These are phyloP conservation scores for Hydrozoanthus gracilis DNA, from an alignment of 92 coral and sea anemone species.

Conservation along the genomic window DNA sequence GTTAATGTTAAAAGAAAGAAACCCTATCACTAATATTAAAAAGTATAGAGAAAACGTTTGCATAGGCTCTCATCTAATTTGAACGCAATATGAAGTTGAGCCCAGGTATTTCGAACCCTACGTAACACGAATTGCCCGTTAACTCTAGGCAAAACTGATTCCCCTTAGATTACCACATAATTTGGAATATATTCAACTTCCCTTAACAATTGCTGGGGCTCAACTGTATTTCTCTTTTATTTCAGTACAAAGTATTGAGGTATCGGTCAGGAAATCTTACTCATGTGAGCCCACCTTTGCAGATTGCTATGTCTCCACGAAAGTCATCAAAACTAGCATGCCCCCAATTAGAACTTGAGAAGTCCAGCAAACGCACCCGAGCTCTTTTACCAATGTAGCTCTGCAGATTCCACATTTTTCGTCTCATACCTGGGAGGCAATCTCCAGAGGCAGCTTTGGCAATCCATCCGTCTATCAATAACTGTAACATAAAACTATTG, in stretches of 20 bases:
- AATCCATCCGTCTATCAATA: background rate
- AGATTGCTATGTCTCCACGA: constrained; percentile 1
- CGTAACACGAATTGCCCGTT: no score
- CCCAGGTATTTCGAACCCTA: no score
- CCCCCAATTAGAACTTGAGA: background rate
- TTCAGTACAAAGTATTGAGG: background rate
- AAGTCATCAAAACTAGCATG: background rate
- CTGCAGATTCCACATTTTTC: background rate
- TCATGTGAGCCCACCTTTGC: background rate
- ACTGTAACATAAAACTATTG: background rate
- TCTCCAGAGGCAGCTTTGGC: background rate
- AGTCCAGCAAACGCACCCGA: background rate
- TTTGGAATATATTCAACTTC: no score
- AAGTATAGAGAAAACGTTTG: no score
- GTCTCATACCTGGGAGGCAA: background rate
- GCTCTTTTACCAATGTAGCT: background rate
- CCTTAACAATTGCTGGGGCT: no score
- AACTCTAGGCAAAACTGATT: no score
- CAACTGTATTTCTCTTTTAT: background rate
- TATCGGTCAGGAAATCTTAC: background rate
- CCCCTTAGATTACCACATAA: no score
- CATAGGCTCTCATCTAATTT: no score
- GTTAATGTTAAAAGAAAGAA: no score
- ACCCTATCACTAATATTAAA: no score
- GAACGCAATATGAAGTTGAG: no score